Evolutionary conservation across 64 coral and sea anemone genomes (phyloP).

Genomic region (Pocillopora verrucosa): DNA sequence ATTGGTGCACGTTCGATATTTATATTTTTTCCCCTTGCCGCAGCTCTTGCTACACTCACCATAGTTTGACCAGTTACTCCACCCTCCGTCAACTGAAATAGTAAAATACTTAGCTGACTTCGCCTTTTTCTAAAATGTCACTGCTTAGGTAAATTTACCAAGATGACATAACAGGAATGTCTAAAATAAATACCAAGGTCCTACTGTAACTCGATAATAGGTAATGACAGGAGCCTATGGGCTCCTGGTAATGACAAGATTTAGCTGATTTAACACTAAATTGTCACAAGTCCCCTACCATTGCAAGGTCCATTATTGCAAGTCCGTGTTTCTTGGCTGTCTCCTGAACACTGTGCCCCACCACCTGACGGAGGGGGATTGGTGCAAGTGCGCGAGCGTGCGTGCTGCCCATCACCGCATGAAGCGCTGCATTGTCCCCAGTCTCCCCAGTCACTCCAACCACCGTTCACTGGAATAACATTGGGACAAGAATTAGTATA

Average conservation of each 20-base stretch:
- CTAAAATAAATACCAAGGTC: no score
- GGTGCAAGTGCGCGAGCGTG: slow-evolving; percentile 37
- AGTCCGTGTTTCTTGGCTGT: background rate
- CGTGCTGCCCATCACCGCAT: slow-evolving; percentile 5
- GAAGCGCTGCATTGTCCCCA: slow-evolving; percentile 27
- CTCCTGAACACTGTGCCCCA: slow-evolving; percentile 27
- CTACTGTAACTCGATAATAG: no score
- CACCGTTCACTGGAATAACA: slow-evolving; percentile 3
- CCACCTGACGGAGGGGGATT: slow-evolving; percentile 23
- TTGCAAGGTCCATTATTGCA: slow-evolving; percentile 6
- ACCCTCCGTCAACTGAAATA: slow-evolving; percentile 24
- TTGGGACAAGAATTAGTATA: no score
- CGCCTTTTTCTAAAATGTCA: background rate
- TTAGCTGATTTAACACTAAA: no score
- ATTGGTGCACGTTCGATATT: slow-evolving; percentile 17
- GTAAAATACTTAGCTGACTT: background rate
- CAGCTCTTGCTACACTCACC: slow-evolving; percentile 5
- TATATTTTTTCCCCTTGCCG: background rate
- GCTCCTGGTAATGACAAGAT: no score
- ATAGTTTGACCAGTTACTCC: background rate
- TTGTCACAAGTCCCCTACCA: background rate
- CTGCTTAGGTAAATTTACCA: background rate
- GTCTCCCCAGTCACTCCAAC: slow-evolving; percentile 29
- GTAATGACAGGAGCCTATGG: no score
- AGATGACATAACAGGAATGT: no score